Percentiles rank a stretch among this genome's conserved stretches.
These are phyloP conservation scores for Lutraria rhynchaena DNA, from an alignment of 1,140 invertebrate genomes.

Conservation along the genomic window DNA sequence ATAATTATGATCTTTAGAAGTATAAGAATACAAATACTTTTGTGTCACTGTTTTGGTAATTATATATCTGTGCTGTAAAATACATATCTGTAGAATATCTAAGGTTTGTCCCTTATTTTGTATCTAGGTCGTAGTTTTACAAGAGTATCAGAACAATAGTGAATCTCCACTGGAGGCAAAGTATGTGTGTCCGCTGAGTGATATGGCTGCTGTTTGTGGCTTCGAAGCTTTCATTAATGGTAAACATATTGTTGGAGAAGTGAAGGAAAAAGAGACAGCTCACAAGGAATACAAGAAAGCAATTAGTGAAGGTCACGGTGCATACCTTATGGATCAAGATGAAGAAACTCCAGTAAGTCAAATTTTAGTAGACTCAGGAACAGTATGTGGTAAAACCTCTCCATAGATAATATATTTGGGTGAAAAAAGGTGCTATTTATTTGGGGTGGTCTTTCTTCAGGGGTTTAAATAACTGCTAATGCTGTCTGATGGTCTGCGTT, in stretches of 20 bases:
- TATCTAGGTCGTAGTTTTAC: conserved; percentile 80
- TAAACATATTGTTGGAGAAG: conserved; percentile 82
- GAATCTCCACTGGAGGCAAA: conserved; percentile 80
- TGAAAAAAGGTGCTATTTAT: too few relatives aligned
- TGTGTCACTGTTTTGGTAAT: neutral
- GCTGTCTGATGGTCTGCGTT: too few relatives aligned
- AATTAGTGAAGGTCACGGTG: conserved; percentile 82
- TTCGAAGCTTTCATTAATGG: conserved; percentile 83
- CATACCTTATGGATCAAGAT: conserved; percentile 83
- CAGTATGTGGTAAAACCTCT: too few relatives aligned
- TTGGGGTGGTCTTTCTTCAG: too few relatives aligned
- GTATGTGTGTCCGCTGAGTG: conserved; percentile 82
- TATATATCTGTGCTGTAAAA: neutral
- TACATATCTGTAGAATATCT: neutral
- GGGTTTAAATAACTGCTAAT: too few relatives aligned
- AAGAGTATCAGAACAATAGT: conserved; percentile 78
- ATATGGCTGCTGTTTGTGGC: conserved; percentile 81
- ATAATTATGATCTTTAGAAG: neutral
- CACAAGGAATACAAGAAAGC: conserved; percentile 83
- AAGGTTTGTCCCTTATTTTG: neutral
- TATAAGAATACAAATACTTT: neutral
- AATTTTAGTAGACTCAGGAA: too few relatives aligned
- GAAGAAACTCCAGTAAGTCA: conserved; percentile 80
- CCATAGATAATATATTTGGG: too few relatives aligned
- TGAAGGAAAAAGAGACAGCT: conserved; percentile 83